Evolutionary conservation across 2,888 invertebrate species (phyloP).

Genomic region (Agrochola circellaris): DNA sequence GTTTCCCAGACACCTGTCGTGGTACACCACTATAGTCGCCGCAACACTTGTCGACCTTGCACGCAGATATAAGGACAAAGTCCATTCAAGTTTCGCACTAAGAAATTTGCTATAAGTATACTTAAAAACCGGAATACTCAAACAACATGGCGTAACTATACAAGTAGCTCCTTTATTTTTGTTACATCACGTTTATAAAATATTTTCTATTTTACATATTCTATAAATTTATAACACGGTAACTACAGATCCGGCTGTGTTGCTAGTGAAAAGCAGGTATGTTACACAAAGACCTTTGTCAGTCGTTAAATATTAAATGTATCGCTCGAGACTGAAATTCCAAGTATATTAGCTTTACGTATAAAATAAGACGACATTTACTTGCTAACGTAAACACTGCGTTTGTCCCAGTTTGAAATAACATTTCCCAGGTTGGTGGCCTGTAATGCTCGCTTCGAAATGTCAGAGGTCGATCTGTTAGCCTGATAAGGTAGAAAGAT

Average conservation of each 20-base stretch:
- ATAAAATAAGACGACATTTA: conserved; percentile 66
- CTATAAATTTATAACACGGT: conserved; percentile 18
- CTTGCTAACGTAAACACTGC: conserved; percentile 57
- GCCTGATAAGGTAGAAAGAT: conserved; percentile 72
- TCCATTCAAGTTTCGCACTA: conserved; percentile 47
- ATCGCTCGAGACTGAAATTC: conserved; percentile 46
- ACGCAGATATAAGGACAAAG: conserved; percentile 32
- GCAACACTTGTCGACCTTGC: conserved; percentile 60
- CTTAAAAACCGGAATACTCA: conserved; percentile 46
- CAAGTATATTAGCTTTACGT: conserved; percentile 41
- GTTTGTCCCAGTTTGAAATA: conserved; percentile 76
- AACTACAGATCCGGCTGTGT: conserved; percentile 3
- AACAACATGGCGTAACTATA: conserved; percentile 18
- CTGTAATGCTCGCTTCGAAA: conserved; percentile 76
- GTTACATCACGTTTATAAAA: conserved; percentile 10
- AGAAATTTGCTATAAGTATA: conserved; percentile 39
- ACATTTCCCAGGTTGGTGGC: conserved; percentile 79
- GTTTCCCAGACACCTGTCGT: conserved; percentile 57
- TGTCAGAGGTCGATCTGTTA: conserved; percentile 80
- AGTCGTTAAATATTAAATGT: conserved; percentile 56
- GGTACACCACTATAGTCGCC: conserved; percentile 35
- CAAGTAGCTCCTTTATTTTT: not conserved
- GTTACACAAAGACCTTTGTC: conserved; percentile 39
- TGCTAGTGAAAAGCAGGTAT: conserved; percentile 40
- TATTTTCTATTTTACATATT: conserved; percentile 19